These are phyloP conservation scores for Brachyhypopomus occidentalis DNA, from an alignment of 2,113 vertebrate species.

Conservation along the genomic window DNA sequence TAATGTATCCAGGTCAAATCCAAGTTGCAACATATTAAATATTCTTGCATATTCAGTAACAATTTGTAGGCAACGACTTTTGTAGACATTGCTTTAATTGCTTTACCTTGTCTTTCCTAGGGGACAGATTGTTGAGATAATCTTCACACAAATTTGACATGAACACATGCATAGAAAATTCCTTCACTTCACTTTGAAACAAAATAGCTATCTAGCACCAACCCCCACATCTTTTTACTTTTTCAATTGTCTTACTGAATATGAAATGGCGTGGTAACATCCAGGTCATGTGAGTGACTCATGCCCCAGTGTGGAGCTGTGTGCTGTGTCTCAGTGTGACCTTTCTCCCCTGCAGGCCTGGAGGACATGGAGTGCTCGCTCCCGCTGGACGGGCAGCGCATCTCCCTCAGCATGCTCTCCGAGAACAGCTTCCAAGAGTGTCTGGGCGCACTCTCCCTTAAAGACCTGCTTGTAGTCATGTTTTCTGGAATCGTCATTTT, in stretches of 20 bases:
- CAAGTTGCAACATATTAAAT: neutral
- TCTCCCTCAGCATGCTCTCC: conserved; percentile 83
- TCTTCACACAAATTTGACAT: too few species aligned
- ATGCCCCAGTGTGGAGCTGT: neutral
- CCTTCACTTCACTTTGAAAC: too few species aligned
- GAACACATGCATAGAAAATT: too few species aligned
- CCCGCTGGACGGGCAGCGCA: conserved; percentile 76
- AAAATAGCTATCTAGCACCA: neutral
- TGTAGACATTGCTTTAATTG: too few species aligned
- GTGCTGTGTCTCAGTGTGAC: neutral
- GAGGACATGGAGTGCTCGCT: conserved; percentile 86
- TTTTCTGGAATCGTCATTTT: conserved; percentile 91
- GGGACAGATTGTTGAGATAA: too few species aligned
- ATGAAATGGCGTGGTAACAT: conserved; percentile 1
- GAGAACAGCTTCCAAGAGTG: conserved; percentile 90
- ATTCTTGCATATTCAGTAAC: neutral
- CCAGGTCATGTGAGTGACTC: neutral
- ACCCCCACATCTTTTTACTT: neutral
- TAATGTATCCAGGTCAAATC: neutral
- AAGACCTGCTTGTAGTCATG: conserved; percentile 90
- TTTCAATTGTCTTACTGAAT: neutral
- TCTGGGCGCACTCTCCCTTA: conserved; percentile 81
- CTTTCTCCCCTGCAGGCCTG: conserved; percentile 72
- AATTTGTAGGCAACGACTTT: neutral
- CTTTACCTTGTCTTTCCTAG: too few species aligned